A percentile compares a stretch with the other conserved stretches of the same genome.
Evolutionary conservation across 2,888 invertebrate species (phyloP).

Genomic region (Agonopterix alstromeriana): DNA sequence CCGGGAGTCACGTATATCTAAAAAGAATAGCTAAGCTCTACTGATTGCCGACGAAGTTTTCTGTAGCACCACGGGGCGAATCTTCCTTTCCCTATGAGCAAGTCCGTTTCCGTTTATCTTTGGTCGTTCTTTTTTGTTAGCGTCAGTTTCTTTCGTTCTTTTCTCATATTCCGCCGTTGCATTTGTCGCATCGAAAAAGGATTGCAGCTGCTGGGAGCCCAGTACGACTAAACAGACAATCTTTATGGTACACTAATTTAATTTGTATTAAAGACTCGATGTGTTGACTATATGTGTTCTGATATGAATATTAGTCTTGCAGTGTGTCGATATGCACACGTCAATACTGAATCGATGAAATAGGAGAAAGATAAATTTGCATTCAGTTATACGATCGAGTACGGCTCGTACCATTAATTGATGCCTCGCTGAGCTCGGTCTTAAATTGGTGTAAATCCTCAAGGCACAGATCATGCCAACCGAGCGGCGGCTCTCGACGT

Average conservation of each 20-base stretch:
- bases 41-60: slow-evolving; percentile 57
- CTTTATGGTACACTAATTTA: neutral
- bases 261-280: no score
- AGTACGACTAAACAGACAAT: slow-evolving; percentile 1
- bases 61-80: slow-evolving; percentile 49
- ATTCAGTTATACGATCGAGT: slow-evolving; percentile 34
- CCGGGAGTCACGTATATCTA: slow-evolving; percentile 36
- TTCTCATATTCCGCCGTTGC: slow-evolving; percentile 56
- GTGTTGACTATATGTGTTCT: no score
- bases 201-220: slow-evolving; percentile 16
- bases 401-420: slow-evolving; percentile 59
- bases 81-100: slow-evolving; percentile 67
- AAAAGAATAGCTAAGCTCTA: slow-evolving; percentile 44
- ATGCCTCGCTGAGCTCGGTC: slow-evolving; percentile 59
- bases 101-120: slow-evolving; percentile 71
- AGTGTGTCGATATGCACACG: no score
- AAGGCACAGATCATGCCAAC: slow-evolving; percentile 72
- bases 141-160: slow-evolving; percentile 56
- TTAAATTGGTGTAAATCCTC: slow-evolving; percentile 74
- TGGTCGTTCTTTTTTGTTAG: slow-evolving; percentile 57
- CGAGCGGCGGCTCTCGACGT: slow-evolving; percentile 61
- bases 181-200: slow-evolving; percentile 47
- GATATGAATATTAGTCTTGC: no score
- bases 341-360: neutral
- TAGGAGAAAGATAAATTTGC: slow-evolving; percentile 16